Conservation (phyloP, 2,113 vertebrate genomes). For the Vidua macroura region DNA sequence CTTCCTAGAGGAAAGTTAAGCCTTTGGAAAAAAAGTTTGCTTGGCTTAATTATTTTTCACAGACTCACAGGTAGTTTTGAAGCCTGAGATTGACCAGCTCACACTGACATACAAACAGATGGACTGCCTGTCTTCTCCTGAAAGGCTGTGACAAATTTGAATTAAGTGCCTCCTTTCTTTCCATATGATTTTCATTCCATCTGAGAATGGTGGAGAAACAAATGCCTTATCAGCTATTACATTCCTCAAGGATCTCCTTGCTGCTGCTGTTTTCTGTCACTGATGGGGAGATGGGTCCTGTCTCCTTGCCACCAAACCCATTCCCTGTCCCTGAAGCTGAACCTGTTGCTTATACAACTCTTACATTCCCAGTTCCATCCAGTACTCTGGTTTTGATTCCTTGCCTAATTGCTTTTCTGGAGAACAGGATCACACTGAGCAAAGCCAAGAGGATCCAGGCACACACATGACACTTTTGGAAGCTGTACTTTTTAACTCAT, state of each 20-base stretch:
- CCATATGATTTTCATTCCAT: not conserved
- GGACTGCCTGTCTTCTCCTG: not conserved
- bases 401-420: slow-evolving; percentile 15
- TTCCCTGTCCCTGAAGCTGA: not conserved
- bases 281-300: not conserved
- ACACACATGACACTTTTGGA: slow-evolving; percentile 13
- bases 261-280: not conserved
- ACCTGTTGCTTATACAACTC: not conserved
- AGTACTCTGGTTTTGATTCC: not conserved
- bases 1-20: not conserved
- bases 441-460: slow-evolving; percentile 35
- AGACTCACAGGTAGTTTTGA: not conserved
- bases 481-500: slow-evolving; percentile 31
- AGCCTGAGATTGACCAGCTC: not conserved
- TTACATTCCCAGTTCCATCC: not conserved
- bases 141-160: not conserved
- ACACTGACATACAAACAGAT: not conserved
- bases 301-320: not conserved
- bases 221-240: not conserved
- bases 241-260: not conserved
- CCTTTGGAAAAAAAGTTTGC: not conserved
- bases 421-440: slow-evolving; percentile 1
- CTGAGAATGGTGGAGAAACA: not conserved
- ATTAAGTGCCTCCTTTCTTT: not conserved
- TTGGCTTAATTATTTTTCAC: not conserved